A percentile compares a stretch with the other conserved stretches of the same genome.
phyloP scores from a whole-genome alignment of 1,140 invertebrate species.

The Aphelenchoides fujianensis region DNA sequence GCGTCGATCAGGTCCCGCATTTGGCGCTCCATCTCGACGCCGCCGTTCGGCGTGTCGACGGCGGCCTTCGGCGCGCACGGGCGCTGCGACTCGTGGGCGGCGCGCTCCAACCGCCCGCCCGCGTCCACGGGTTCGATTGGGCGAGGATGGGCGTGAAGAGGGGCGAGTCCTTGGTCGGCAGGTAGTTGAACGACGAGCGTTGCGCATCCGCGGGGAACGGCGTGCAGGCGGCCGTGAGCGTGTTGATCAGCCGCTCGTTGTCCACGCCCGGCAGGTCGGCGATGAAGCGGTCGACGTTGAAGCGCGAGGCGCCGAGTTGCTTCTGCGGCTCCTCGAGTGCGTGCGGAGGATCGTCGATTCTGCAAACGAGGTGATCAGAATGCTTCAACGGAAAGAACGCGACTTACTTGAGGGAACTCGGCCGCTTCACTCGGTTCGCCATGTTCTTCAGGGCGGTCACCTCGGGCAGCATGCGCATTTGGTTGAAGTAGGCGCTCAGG shows the following conservation, averaged over 20 bases:
- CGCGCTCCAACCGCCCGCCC: neutral
- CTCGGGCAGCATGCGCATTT: slow-evolving; percentile 1
- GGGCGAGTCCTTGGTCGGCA: slow-evolving; percentile 25
- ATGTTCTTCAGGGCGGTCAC: neutral
- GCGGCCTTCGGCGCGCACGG: no score
- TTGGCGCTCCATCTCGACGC: neutral
- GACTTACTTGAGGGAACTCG: slow-evolving; percentile 27
- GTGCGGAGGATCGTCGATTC: slow-evolving; percentile 1
- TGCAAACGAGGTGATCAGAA: neutral
- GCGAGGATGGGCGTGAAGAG: slow-evolving; percentile 32
- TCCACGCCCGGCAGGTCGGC: slow-evolving; percentile 36
- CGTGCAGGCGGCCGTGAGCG: neutral
- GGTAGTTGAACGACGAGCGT: slow-evolving; percentile 4
- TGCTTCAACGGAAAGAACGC: no score
- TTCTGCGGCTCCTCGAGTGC: neutral
- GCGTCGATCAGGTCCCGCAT: neutral
- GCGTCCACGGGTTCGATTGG: neutral
- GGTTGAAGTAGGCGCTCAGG: slow-evolving; percentile 18
- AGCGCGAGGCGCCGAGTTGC: slow-evolving; percentile 28
- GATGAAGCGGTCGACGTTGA: slow-evolving; percentile 47
- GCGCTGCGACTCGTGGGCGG: neutral
- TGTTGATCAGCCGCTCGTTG: slow-evolving; percentile 28
- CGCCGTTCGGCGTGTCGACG: no score
- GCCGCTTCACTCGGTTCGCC: neutral
- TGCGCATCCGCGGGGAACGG: slow-evolving; percentile 7